Base-by-base conservation (phyloP, 2,888 invertebrate species). In the Dasysyrphus albostriatus region DNA sequence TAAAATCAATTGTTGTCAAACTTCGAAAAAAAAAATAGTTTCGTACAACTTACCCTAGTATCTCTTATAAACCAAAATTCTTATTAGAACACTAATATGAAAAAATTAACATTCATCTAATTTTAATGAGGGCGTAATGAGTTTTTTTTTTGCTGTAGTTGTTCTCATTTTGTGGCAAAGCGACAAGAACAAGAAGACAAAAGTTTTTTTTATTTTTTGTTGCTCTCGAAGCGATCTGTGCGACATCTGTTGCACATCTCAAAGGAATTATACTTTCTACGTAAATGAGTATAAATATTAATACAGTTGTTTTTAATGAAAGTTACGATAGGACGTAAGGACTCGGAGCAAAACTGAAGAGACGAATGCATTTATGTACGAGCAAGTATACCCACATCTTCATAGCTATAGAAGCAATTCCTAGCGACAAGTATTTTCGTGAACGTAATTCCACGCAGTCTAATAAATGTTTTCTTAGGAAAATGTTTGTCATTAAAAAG, bases 261-360 rank as follows among this genome's bases (percentile, higher is more conserved):
- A 69, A 56, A 85, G 81, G 85, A 85, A 81, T 81, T 63, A 61
- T 61, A 80, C 65, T 59, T 74, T 51, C 58, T 14, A 39, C 67
- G 59, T 74, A 74, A 85, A 85, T 81, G 85, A 81, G 85, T 85
- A 85, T 85, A 77, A 85, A 85, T 85, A 85, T 85, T 85, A 85
- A 85, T 85, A 67, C 59, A 85, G 85, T 85, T 85, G 73, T 85
- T 85, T 61, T 77, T 81, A 81, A 77, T 81, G 67, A 85, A 81
- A 81, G 69, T 81, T 75, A 65, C 73, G 74, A 10, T 37, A 58
- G 34, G 16, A 58, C 10, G 16, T 24, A 39, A 42, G 61, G 4
- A 34, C 32, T 56, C 12, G n/a, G 34, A 32, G 24, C 32, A 32
- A 32, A 19, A 19, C 9, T 47, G 9, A 42, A 47, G 49, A 47